These are phyloP conservation scores for Drosophila crucigera DNA, from an alignment of 2,888 invertebrate genomes.

Conservation along the genomic window DNA sequence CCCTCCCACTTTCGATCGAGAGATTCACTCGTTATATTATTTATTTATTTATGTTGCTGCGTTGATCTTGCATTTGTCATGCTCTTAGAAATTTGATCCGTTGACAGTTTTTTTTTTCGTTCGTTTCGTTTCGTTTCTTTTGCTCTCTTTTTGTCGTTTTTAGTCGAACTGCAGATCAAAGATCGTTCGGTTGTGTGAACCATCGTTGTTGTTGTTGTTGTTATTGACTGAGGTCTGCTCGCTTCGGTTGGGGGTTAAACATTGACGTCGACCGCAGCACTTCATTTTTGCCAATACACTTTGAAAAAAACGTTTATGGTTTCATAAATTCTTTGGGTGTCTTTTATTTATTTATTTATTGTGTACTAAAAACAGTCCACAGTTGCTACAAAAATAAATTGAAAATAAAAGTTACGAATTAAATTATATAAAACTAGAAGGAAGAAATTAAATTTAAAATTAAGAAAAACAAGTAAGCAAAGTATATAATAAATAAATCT, in stretches of 20 bases:
- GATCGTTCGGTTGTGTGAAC: constrained; percentile 70
- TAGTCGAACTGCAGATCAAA: constrained; percentile 71
- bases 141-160: constrained; percentile 5
- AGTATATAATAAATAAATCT: background rate
- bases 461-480: background rate
- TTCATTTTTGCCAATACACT: constrained; percentile 39
- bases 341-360: background rate
- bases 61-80: constrained; percentile 65
- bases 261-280: constrained; percentile 61
- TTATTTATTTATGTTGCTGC: constrained; percentile 23
- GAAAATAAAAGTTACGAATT: background rate
- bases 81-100: constrained; percentile 77
- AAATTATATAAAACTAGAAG: background rate
- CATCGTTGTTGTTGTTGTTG: constrained; percentile 19
- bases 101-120: constrained; percentile 67
- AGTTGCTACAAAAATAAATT: background rate
- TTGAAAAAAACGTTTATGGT: background rate
- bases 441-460: background rate
- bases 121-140: constrained; percentile 1
- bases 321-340: background rate
- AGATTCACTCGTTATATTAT: constrained; percentile 35
- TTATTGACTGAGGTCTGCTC: constrained; percentile 32
- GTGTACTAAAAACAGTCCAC: background rate
- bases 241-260: constrained; percentile 61
- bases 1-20: constrained; percentile 11